phyloP scores from a whole-genome alignment of 2,113 vertebrate species.

The Ptychochromis oligacanthus region DNA sequence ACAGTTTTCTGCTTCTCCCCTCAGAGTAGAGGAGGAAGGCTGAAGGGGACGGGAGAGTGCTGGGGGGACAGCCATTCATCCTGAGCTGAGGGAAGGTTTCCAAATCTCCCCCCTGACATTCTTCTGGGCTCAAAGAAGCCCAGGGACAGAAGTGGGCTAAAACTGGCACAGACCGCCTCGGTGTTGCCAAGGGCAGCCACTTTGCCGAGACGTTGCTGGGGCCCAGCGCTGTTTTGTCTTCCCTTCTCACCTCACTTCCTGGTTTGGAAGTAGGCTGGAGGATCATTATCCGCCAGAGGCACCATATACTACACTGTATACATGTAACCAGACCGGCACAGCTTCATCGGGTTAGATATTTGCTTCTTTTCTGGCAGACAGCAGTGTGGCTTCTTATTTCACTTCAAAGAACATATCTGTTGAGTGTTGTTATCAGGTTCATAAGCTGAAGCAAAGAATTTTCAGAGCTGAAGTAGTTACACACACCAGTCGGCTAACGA shows the following conservation, averaged over 20 bases:
- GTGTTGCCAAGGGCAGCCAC: slow-evolving; percentile 79
- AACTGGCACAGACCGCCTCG: slow-evolving; percentile 76
- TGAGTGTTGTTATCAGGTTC: not conserved
- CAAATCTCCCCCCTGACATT: slow-evolving; percentile 78
- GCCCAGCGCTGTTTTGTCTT: slow-evolving; percentile 70
- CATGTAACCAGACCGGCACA: not conserved
- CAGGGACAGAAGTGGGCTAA: slow-evolving; percentile 74
- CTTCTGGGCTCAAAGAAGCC: slow-evolving; percentile 77
- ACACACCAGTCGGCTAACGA: not conserved
- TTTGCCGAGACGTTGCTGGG: slow-evolving; percentile 73
- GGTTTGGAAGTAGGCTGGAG: slow-evolving; percentile 55
- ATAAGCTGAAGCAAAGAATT: slow-evolving; percentile 5
- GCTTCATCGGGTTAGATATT: slow-evolving; percentile 11
- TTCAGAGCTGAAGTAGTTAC: slow-evolving; percentile 3
- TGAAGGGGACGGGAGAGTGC: slow-evolving; percentile 29
- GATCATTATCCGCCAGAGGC: slow-evolving; percentile 59
- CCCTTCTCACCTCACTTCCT: slow-evolving; percentile 77
- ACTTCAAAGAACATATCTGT: slow-evolving; percentile 18
- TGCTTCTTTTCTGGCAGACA: not conserved
- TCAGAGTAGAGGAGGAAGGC: slow-evolving; percentile 22
- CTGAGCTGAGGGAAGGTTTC: slow-evolving; percentile 69
- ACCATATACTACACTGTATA: slow-evolving; percentile 8
- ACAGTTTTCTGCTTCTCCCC: slow-evolving; percentile 32
- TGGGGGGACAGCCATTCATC: slow-evolving; percentile 72
- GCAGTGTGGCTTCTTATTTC: not conserved